Evolutionary conservation across 2,888 invertebrate species (phyloP).

Genomic region (Agrochola circellaris): DNA sequence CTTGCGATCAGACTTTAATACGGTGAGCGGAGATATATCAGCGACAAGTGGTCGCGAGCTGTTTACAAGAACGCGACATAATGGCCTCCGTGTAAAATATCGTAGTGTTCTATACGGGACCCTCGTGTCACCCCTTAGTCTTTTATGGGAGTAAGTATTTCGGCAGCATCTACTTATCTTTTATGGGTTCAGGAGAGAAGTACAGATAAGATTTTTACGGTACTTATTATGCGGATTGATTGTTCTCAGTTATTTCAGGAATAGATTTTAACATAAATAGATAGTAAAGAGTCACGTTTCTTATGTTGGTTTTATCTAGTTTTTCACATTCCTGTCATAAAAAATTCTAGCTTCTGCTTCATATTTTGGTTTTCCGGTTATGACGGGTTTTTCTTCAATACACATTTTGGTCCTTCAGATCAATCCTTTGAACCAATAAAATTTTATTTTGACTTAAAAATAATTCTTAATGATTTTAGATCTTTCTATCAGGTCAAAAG

Average conservation of each 20-base stretch:
- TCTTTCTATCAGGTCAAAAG: slow-evolving; percentile 61
- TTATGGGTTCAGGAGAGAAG: neutral
- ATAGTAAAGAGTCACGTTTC: no score
- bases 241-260: neutral
- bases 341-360: neutral
- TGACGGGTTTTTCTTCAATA: no score
- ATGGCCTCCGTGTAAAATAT: slow-evolving; percentile 83
- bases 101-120: slow-evolving; percentile 69
- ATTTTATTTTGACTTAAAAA: neutral
- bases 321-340: neutral
- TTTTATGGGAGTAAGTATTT: neutral
- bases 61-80: slow-evolving; percentile 89
- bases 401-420: neutral
- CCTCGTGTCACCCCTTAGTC: slow-evolving; percentile 1
- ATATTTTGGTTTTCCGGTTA: no score
- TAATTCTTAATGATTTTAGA: neutral
- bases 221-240: neutral
- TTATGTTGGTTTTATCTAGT: no score
- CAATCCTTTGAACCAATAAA: no score
- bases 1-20: slow-evolving; percentile 62
- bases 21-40: slow-evolving; percentile 88
- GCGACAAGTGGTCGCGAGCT: slow-evolving; percentile 85
- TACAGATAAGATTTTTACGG: neutral
- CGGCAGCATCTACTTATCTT: neutral
- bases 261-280: neutral